Evolutionary conservation across 2,113 vertebrate species (phyloP).

Genomic region (Plestiodon gilberti): DNA sequence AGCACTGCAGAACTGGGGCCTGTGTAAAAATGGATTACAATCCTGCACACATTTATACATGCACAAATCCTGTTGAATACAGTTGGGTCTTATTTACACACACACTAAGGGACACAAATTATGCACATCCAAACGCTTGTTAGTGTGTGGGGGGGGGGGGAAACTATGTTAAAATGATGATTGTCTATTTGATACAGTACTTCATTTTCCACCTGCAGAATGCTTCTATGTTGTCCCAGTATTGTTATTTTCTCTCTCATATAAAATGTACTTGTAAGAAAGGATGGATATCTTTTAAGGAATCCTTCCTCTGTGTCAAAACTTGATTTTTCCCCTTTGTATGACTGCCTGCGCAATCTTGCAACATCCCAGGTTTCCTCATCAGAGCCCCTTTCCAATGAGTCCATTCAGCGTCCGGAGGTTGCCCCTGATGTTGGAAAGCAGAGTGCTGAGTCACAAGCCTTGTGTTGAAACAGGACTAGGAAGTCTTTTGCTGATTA

Average conservation of each 20-base stretch:
- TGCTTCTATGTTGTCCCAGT: not conserved
- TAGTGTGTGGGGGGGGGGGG: not conserved
- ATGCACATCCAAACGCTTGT: not conserved
- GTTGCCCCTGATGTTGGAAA: not conserved
- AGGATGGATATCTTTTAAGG: not conserved
- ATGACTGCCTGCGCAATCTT: not conserved
- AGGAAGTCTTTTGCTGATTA: constrained; percentile 29
- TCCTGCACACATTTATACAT: not conserved
- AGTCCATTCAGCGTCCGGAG: not conserved
- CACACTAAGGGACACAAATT: not conserved
- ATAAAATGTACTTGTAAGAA: not conserved
- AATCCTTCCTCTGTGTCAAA: not conserved
- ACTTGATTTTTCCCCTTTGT: not conserved
- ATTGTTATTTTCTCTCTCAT: not conserved
- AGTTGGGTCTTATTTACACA: not conserved
- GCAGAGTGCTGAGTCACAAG: constrained; percentile 31
- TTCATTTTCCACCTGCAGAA: not conserved
- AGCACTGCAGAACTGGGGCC: not conserved
- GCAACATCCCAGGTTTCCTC: not conserved
- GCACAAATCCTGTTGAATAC: not conserved
- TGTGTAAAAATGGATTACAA: not conserved
- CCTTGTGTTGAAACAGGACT: constrained; percentile 3
- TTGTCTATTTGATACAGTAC: not conserved
- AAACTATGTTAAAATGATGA: not conserved
- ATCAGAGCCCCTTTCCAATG: not conserved